A percentile compares a stretch with the other conserved stretches of the same genome.
These are phyloP conservation scores for Malurus splendens DNA, from an alignment of 2,797 vertebrate genomes.

Conservation along the genomic window DNA sequence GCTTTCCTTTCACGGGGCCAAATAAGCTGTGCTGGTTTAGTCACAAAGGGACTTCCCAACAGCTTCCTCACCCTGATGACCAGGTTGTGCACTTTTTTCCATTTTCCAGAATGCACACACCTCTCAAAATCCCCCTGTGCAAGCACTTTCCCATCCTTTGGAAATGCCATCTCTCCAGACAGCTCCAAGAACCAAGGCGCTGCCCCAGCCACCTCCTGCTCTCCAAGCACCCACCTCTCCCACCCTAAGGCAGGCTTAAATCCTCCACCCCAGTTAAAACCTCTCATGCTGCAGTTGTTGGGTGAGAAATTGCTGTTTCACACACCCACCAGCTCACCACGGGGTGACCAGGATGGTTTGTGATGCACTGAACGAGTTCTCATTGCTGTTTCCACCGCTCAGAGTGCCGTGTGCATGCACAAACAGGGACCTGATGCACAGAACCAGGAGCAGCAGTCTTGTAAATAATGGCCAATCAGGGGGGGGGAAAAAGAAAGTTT, in stretches of 20 bases:
- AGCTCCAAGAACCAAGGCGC: not conserved
- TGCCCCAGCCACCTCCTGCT: not conserved
- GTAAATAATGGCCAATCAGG: constrained; percentile 25
- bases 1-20: not conserved
- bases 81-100: not conserved
- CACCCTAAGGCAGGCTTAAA: not conserved
- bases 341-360: fast-evolving
- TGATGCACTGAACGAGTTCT: fast-evolving
- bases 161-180: not conserved
- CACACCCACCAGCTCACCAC: fast-evolving
- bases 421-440: not conserved
- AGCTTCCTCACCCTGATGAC: not conserved
- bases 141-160: not conserved
- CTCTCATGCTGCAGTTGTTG: not conserved
- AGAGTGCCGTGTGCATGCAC: not conserved
- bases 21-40: not conserved
- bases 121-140: not conserved
- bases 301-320: not conserved
- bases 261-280: not conserved
- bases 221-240: not conserved
- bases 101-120: not conserved
- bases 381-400: fast-evolving
- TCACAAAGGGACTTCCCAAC: fast-evolving
- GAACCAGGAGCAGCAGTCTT: not conserved
- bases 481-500: not conserved